Evolutionary conservation across 2,888 invertebrate species (phyloP).

Genomic region (Acanthosoma haemorrhoidale): DNA sequence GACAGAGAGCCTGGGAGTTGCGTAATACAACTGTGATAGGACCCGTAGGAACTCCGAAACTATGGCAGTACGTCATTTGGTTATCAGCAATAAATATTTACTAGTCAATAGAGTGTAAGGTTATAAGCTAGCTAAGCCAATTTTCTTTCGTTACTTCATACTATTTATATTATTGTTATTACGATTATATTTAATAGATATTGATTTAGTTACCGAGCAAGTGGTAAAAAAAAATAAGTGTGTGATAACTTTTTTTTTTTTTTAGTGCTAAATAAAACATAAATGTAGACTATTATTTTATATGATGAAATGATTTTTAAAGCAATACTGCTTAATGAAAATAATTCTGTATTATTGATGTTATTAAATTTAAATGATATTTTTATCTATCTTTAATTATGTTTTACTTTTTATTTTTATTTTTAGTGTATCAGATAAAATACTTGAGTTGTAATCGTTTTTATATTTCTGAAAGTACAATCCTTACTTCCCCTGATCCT

Average conservation of each 20-base stretch:
- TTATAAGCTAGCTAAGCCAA: no score
- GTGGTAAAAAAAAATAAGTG: not conserved
- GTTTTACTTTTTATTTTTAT: no score
- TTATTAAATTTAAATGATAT: not conserved
- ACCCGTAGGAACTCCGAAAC: not conserved
- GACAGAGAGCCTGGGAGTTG: not conserved
- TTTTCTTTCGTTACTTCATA: not conserved
- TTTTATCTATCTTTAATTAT: not conserved
- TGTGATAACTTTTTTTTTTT: no score
- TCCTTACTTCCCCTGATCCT: no score
- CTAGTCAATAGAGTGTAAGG: not conserved
- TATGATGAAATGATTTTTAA: not conserved
- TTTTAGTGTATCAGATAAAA: no score
- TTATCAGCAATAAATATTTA: not conserved
- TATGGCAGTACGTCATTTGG: not conserved
- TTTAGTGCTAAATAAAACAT: not conserved
- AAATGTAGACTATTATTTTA: conserved; percentile 6
- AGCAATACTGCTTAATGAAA: not conserved
- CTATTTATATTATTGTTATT: not conserved
- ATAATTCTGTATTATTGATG: not conserved
- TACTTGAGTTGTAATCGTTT: no score
- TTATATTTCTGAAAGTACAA: no score
- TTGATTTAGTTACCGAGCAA: not conserved
- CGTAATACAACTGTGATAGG: conserved; percentile 1
- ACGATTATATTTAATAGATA: not conserved